Base-by-base conservation (phyloP, 2,797 vertebrate genomes). In the Ceyx erithaca region DNA sequence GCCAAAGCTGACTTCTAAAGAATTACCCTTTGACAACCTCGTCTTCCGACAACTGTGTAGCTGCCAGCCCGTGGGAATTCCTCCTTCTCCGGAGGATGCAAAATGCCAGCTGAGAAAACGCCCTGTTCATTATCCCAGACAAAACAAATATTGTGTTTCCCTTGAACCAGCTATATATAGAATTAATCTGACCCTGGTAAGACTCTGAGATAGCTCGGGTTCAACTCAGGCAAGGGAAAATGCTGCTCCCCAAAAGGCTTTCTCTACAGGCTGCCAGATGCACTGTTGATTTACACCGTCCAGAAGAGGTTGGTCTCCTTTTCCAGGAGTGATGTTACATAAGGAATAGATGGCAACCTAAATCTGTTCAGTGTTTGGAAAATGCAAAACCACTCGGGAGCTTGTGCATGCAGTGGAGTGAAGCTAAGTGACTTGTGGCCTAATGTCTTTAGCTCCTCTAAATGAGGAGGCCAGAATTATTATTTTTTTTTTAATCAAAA, bases 11-110 rank as follows among this genome's bases (percentile, higher is more conserved):
- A 72, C 90, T 95, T 90, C 81, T 89, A 87, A 95, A 96, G 87
- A 96, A 88, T 96, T 55, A 52, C 73, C 33, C 92, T 75, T 93
- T 84, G 92, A 92, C 85, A 91, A 88, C 76, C 80, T 55, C 76
- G 90, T 82, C 46, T 33, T 49, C 40, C 57, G 68, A 91, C 43
- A 93, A 89, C 54, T 79, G 62, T 12, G 5, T 87, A 92, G 73
- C 90, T 92, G 80, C 95, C 88, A 93, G 77, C 90, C 92, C 57
- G 41, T 43, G 75, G 91, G 87, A 96, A 97, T 94, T 94, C 84
- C 93, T 96, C 17, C 66, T 92, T 85, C 82, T 93, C 91, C 2
- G 61, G 70, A 92, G 78, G 62, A 59, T 92, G 75, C 41, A 25
- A 71, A 95, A 66, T 80, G 66, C 75, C 93, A 94, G 75, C 84